A percentile compares a stretch with the other conserved stretches of the same genome.
Conservation (phyloP, 2,113 vertebrate species). For the Serinus canaria region DNA sequence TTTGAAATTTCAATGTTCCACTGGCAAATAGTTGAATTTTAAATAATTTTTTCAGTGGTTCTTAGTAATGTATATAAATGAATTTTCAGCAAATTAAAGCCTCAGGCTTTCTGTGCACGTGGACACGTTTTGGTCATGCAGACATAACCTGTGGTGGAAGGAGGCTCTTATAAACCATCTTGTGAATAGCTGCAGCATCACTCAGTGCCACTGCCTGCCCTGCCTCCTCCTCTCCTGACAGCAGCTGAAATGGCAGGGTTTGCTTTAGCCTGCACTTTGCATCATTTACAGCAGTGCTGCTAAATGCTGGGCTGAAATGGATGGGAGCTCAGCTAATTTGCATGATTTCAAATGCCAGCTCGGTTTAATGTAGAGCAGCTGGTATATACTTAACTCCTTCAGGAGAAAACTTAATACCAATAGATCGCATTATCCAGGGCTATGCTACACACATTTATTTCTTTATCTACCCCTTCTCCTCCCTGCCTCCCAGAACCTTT, state of each 20-base stretch:
- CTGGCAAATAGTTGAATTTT: neutral
- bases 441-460: accelerated
- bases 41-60: neutral
- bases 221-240: neutral
- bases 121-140: neutral
- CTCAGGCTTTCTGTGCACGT: neutral
- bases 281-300: neutral
- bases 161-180: neutral
- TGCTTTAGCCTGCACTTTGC: neutral
- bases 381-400: constrained; percentile 48
- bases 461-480: neutral
- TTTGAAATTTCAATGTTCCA: neutral
- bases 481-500: neutral
- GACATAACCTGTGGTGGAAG: neutral
- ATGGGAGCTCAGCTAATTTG: constrained; percentile 55
- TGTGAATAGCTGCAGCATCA: neutral
- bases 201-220: neutral
- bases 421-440: constrained; percentile 45
- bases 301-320: constrained; percentile 44
- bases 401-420: constrained; percentile 56
- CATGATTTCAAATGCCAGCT: constrained; percentile 69
- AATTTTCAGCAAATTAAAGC: neutral
- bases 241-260: constrained; percentile 46
- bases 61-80: neutral
- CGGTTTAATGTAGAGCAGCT: constrained; percentile 69